Evolutionary conservation across 2,888 invertebrate genomes (phyloP).

Genomic region (Epirrhoe tristata): DNA sequence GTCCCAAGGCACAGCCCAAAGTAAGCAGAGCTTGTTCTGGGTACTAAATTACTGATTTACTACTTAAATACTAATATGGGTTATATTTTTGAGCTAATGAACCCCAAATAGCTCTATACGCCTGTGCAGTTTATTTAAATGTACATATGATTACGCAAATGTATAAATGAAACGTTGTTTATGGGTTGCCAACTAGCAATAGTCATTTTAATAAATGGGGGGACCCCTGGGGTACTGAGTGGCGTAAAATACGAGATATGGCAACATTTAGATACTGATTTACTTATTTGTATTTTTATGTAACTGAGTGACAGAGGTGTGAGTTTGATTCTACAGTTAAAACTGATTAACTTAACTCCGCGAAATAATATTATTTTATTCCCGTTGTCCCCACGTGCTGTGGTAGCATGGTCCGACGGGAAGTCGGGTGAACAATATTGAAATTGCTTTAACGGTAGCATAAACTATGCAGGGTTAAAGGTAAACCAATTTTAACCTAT

Average conservation of each 20-base stretch:
- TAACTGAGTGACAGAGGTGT: not conserved
- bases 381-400: no score
- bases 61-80: not conserved
- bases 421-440: no score
- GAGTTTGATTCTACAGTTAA: no score
- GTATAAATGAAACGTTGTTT: slow-evolving; percentile 57
- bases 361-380: no score
- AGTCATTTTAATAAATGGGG: slow-evolving; percentile 73
- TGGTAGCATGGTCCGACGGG: no score
- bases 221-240: slow-evolving; percentile 63
- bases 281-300: not conserved
- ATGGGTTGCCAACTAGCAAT: slow-evolving; percentile 59
- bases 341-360: no score
- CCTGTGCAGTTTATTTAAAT: slow-evolving; percentile 50
- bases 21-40: no score
- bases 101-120: slow-evolving; percentile 22
- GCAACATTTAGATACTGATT: not conserved
- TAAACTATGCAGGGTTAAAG: no score
- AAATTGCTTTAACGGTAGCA: no score
- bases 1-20: no score
- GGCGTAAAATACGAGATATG: slow-evolving; percentile 38
- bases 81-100: not conserved
- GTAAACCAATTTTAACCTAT: no score
- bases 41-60: no score
- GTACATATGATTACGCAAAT: slow-evolving; percentile 57